Evolutionary conservation across 2,888 invertebrate species (phyloP).

Genomic region (Osmoderma eremita): DNA sequence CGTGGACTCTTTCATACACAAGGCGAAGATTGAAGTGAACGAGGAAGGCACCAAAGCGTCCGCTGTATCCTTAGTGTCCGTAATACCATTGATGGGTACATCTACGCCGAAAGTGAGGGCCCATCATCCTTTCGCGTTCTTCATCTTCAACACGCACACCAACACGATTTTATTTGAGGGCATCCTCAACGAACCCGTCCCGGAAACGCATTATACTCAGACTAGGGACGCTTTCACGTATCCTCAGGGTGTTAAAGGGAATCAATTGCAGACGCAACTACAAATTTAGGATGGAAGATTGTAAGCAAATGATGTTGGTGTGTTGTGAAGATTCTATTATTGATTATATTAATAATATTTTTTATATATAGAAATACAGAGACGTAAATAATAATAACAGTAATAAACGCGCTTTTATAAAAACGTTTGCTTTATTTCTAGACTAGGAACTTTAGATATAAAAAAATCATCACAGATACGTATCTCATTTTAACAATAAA

Average conservation of each 20-base stretch:
- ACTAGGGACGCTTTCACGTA: neutral
- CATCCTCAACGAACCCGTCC: conserved; percentile 55
- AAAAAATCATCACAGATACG: no score
- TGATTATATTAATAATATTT: conserved; percentile 4
- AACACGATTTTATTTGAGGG: conserved; percentile 73
- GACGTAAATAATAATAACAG: no score
- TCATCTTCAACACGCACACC: conserved; percentile 69
- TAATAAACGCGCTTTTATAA: no score
- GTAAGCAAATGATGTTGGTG: neutral
- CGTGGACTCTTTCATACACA: conserved; percentile 70
- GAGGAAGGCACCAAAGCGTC: conserved; percentile 75
- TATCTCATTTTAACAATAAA: no score
- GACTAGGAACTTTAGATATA: no score
- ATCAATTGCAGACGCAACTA: conserved; percentile 1
- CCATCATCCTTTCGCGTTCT: conserved; percentile 74
- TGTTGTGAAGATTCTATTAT: neutral
- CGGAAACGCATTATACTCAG: neutral
- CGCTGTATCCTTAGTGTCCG: conserved; percentile 69
- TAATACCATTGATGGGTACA: conserved; percentile 71
- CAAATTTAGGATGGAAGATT: neutral
- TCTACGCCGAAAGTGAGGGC: conserved; percentile 65
- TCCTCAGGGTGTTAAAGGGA: neutral
- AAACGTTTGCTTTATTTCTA: no score
- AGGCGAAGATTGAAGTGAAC: conserved; percentile 72
- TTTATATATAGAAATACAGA: conserved; percentile 15